Evolutionary conservation across 1,140 invertebrate species (phyloP).

Genomic region (Caenorhabditis remanei): DNA sequence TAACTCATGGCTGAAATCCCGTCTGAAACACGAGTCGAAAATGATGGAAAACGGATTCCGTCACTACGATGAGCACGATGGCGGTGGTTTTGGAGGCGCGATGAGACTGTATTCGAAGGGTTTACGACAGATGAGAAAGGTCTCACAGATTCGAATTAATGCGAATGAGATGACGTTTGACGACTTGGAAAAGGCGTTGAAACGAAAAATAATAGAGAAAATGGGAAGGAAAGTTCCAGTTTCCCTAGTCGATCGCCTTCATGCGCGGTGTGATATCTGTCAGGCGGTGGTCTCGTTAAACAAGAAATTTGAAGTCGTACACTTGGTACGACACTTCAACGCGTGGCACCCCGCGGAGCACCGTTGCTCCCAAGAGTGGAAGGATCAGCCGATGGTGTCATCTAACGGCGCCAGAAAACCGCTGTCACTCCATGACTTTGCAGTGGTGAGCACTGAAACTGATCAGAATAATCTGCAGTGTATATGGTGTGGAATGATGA

Average conservation of each 20-base stretch:
- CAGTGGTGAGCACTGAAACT: slow-evolving; percentile 73
- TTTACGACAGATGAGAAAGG: slow-evolving; percentile 63
- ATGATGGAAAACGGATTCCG: slow-evolving; percentile 69
- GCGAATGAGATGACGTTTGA: slow-evolving; percentile 72
- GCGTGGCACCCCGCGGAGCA: slow-evolving; percentile 76
- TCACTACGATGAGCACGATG: slow-evolving; percentile 10
- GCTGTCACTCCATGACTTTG: slow-evolving; percentile 70
- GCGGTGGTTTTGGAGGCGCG: not conserved
- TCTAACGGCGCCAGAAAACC: too few relatives aligned
- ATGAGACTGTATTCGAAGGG: not conserved
- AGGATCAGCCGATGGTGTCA: not conserved
- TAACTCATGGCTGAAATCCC: slow-evolving; percentile 68
- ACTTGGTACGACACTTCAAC: slow-evolving; percentile 77
- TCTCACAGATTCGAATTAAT: slow-evolving; percentile 74
- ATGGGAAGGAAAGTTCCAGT: slow-evolving; percentile 76
- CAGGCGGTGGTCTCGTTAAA: slow-evolving; percentile 74
- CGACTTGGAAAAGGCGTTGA: slow-evolving; percentile 72
- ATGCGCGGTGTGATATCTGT: slow-evolving; percentile 76
- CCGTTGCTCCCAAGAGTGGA: slow-evolving; percentile 76
- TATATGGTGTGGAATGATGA: slow-evolving; percentile 78
- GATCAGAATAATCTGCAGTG: slow-evolving; percentile 75
- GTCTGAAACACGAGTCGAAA: slow-evolving; percentile 63
- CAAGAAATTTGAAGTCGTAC: slow-evolving; percentile 77
- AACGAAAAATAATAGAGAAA: slow-evolving; percentile 77
- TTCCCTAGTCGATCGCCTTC: slow-evolving; percentile 75